These are phyloP conservation scores for Dryobotodes eremita DNA, from an alignment of 2,888 invertebrate species.

Conservation along the genomic window DNA sequence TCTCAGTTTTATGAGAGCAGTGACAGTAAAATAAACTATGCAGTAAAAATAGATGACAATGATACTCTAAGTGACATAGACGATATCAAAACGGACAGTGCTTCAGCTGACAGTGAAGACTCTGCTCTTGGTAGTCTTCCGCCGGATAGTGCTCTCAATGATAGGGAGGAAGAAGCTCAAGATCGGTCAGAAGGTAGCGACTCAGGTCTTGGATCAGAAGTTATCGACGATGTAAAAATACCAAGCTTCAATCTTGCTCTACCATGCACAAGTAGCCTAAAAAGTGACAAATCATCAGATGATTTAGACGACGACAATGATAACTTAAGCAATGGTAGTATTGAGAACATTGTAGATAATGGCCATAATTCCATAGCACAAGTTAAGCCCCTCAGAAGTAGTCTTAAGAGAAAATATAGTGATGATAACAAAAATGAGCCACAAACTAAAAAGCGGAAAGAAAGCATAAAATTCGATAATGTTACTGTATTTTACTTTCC, in stretches of 20 bases:
- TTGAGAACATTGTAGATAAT: slow-evolving; percentile 65
- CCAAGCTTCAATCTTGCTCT: slow-evolving; percentile 81
- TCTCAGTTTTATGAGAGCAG: slow-evolving; percentile 90
- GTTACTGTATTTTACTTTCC: slow-evolving; percentile 99
- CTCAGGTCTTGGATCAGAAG: slow-evolving; percentile 95
- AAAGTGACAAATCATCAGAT: slow-evolving; percentile 60
- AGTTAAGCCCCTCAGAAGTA: slow-evolving; percentile 88
- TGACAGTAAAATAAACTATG: slow-evolving; percentile 88
- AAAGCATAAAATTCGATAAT: slow-evolving; percentile 96
- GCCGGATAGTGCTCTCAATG: slow-evolving; percentile 84
- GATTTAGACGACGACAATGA: slow-evolving; percentile 65
- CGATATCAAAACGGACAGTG: slow-evolving; percentile 89
- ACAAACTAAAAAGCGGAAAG: slow-evolving; percentile 92
- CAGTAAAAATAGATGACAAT: slow-evolving; percentile 88
- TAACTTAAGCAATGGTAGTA: slow-evolving; percentile 60
- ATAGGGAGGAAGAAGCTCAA: slow-evolving; percentile 91
- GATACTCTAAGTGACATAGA: slow-evolving; percentile 90
- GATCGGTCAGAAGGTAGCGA: slow-evolving; percentile 95
- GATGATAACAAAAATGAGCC: slow-evolving; percentile 85
- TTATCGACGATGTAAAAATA: slow-evolving; percentile 90
- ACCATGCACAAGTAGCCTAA: slow-evolving; percentile 78
- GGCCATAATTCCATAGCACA: slow-evolving; percentile 67
- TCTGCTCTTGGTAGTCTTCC: slow-evolving; percentile 92
- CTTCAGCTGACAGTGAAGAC: slow-evolving; percentile 91
- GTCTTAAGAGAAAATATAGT: slow-evolving; percentile 92